A percentile compares a stretch with the other conserved stretches of the same genome.
Evolutionary conservation across 2,888 invertebrate genomes (phyloP).

Genomic region (Biston stratarius): DNA sequence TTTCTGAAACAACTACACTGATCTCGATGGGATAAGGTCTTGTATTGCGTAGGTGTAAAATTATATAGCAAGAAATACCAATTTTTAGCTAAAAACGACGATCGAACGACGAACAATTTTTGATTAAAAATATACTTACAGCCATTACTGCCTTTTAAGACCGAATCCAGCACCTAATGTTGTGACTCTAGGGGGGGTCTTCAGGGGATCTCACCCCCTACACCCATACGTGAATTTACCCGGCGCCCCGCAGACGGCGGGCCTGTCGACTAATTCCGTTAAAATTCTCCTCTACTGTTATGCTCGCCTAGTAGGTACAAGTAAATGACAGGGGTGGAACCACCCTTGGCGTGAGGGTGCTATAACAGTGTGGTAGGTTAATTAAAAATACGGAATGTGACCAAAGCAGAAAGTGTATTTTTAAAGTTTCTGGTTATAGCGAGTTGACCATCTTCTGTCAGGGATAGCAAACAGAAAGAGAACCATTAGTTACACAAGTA

Average conservation of each 20-base stretch:
- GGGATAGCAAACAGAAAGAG: neutral
- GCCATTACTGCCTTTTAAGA: slow-evolving; percentile 36
- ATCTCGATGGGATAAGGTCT: neutral
- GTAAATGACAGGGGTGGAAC: slow-evolving; percentile 77
- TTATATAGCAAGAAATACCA: neutral
- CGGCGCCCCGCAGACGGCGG: slow-evolving; percentile 83
- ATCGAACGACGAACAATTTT: slow-evolving; percentile 5
- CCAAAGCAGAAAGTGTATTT: slow-evolving; percentile 1
- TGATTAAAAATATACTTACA: slow-evolving; percentile 26
- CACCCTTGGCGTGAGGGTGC: slow-evolving; percentile 32
- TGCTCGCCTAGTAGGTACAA: slow-evolving; percentile 81
- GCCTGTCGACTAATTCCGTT: slow-evolving; percentile 81
- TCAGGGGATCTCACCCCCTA: slow-evolving; percentile 50
- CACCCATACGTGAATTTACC: slow-evolving; percentile 80
- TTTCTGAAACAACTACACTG: neutral
- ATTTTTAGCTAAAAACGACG: neutral
- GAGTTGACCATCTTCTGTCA: slow-evolving; percentile 2
- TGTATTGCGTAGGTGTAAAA: neutral
- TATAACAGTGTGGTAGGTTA: slow-evolving; percentile 32
- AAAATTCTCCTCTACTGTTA: slow-evolving; percentile 79
- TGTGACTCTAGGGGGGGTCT: slow-evolving; percentile 35
- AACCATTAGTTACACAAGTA: neutral
- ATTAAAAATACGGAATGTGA: slow-evolving; percentile 29
- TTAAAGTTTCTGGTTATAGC: neutral
- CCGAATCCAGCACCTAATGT: slow-evolving; percentile 34